A percentile compares a stretch with the other conserved stretches of the same genome.
Conservation (phyloP, 2,797 vertebrate genomes). For the Neopelma chrysocephalum region DNA sequence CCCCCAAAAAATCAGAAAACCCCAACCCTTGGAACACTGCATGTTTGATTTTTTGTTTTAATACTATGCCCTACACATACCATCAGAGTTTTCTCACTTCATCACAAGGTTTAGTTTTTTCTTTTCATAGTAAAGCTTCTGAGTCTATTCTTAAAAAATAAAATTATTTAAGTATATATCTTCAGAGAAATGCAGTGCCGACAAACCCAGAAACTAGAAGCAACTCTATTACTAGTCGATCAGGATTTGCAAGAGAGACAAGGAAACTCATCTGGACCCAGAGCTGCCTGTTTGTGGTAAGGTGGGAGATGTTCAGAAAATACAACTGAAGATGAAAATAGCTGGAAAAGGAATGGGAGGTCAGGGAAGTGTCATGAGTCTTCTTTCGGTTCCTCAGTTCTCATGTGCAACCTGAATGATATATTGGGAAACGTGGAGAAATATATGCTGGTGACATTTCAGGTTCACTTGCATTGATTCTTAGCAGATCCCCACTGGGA, state of each 20-base stretch:
- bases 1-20: rapidly evolving
- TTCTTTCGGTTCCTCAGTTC: background rate
- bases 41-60: background rate
- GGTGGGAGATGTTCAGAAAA: background rate
- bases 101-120: background rate
- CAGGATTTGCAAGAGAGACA: background rate
- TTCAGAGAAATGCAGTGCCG: background rate
- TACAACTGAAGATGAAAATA: background rate
- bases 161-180: background rate
- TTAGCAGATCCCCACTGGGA: background rate
- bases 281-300: background rate
- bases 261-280: background rate
- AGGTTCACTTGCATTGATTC: background rate
- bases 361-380: background rate
- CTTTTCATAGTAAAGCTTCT: background rate
- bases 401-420: background rate
- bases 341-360: background rate
- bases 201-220: background rate
- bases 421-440: background rate
- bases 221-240: background rate
- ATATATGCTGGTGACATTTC: background rate
- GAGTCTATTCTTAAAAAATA: background rate
- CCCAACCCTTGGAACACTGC: background rate
- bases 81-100: background rate
- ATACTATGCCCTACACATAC: background rate